A percentile compares a stretch with the other conserved stretches of the same genome.
Conservation (phyloP, 2,797 vertebrate genomes). For the Paedocypris micromegethes region DNA sequence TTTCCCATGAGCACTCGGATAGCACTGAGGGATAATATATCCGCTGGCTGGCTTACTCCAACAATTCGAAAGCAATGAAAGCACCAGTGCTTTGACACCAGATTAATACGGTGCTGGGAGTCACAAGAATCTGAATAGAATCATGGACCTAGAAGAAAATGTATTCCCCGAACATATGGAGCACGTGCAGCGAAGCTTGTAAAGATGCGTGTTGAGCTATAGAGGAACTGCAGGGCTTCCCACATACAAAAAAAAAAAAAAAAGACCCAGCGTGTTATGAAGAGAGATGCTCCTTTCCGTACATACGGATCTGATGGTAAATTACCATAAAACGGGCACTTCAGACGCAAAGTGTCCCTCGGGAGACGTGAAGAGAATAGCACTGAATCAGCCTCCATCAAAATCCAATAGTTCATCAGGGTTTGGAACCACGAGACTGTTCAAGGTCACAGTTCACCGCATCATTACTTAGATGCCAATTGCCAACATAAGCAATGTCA, state of each 20-base stretch:
- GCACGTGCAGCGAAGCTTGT: not conserved
- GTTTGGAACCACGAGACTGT: not conserved
- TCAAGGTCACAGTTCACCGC: slow-evolving; percentile 19
- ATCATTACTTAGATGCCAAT: slow-evolving; percentile 21
- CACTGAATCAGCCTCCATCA: slow-evolving; percentile 6
- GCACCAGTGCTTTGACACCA: slow-evolving; percentile 10
- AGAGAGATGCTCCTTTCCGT: slow-evolving; percentile 1
- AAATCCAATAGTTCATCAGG: slow-evolving; percentile 20
- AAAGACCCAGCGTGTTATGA: too few species aligned
- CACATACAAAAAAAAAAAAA: too few species aligned
- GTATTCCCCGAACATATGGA: not conserved
- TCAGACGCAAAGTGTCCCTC: not conserved
- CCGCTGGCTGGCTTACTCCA: slow-evolving; percentile 12
- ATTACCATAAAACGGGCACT: slow-evolving; percentile 18
- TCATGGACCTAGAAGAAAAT: slow-evolving; percentile 2
- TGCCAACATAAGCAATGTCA: slow-evolving; percentile 7
- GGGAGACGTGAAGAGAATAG: not conserved
- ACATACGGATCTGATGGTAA: not conserved
- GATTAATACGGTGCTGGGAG: slow-evolving; percentile 11
- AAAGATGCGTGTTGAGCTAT: not conserved
- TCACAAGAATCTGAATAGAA: slow-evolving; percentile 8
- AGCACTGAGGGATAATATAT: slow-evolving; percentile 19
- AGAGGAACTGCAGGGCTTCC: not conserved
- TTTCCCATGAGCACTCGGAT: slow-evolving; percentile 3
- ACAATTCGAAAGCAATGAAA: slow-evolving; percentile 7